Percentiles rank a stretch among this genome's conserved stretches.
phyloP scores from a whole-genome alignment of 2,113 vertebrate species.

The Nibea albiflora region DNA sequence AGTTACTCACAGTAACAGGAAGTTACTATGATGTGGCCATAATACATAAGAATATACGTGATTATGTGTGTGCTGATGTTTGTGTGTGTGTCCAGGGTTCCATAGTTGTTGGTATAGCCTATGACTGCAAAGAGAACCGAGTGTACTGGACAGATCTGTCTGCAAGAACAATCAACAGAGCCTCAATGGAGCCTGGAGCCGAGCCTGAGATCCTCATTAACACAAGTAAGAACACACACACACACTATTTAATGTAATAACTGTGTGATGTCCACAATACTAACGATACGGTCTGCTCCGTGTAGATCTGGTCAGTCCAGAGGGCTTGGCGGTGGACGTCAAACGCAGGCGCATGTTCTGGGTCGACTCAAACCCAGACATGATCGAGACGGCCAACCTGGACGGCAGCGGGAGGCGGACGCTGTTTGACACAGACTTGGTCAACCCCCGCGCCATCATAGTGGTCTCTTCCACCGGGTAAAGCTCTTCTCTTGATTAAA shows the following conservation, averaged over 20 bases:
- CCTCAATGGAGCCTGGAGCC: conserved; percentile 85
- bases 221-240: conserved; percentile 83
- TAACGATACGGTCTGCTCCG: neutral
- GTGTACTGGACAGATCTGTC: conserved; percentile 97
- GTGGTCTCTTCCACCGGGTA: conserved; percentile 93
- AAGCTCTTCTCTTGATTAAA: conserved; percentile 35
- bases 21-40: too few species aligned
- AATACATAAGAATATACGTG: neutral
- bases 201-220: conserved; percentile 91
- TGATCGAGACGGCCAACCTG: conserved; percentile 90
- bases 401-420: conserved; percentile 88
- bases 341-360: conserved; percentile 91
- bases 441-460: conserved; percentile 95
- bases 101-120: conserved; percentile 94
- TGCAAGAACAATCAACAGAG: conserved; percentile 90
- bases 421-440: conserved; percentile 90
- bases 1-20: too few species aligned
- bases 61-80: neutral
- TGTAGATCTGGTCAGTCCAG: conserved; percentile 93
- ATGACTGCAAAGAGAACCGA: conserved; percentile 91
- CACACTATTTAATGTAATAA: neutral
- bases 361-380: conserved; percentile 94
- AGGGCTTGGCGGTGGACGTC: conserved; percentile 92
- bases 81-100: conserved; percentile 87
- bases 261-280: neutral